These are phyloP conservation scores for Cordilura impudica DNA, from an alignment of 2,888 invertebrate species.

Conservation along the genomic window DNA sequence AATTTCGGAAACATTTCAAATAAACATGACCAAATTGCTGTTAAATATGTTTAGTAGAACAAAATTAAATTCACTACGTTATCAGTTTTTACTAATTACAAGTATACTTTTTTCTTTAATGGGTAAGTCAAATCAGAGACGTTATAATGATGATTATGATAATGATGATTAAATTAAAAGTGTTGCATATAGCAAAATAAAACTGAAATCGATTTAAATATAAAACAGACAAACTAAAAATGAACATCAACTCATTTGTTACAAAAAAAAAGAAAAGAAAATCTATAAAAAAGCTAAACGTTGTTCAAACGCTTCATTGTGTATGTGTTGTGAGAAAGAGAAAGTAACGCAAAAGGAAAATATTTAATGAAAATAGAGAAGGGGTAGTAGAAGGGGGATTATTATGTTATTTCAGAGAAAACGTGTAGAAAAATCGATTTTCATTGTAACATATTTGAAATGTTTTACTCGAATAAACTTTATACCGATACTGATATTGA, in stretches of 20 bases:
- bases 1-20: background rate
- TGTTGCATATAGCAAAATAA: background rate
- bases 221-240: background rate
- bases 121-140: constrained; percentile 57
- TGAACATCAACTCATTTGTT: background rate
- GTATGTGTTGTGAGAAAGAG: constrained; percentile 2
- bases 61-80: constrained; percentile 25
- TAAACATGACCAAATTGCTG: constrained; percentile 36
- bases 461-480: too few relatives aligned
- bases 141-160: background rate
- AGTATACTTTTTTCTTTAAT: constrained; percentile 63
- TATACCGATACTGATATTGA: too few relatives aligned
- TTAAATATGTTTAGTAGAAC: constrained; percentile 30
- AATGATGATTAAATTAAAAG: constrained; percentile 9
- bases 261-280: background rate
- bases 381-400: background rate
- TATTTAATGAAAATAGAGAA: background rate
- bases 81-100: constrained; percentile 45
- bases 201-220: background rate
- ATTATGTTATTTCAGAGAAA: background rate
- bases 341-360: constrained; percentile 22
- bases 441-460: constrained; percentile 17
- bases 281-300: background rate
- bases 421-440: constrained; percentile 54
- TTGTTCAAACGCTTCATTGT: too few relatives aligned